phyloP scores from a whole-genome alignment of 1,140 invertebrate genomes.

The Pomacea maculata region DNA sequence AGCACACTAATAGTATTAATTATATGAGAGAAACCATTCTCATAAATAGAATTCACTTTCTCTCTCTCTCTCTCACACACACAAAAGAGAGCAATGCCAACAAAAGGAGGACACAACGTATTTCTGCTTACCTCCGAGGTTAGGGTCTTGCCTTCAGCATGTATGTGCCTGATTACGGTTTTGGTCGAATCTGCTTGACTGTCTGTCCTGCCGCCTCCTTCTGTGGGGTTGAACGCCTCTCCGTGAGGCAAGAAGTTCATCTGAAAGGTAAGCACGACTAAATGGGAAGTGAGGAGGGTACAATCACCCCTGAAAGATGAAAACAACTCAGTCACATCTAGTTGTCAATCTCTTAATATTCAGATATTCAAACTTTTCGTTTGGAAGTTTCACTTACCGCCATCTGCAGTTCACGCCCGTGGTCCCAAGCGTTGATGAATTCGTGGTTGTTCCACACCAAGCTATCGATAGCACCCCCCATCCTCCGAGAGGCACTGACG shows the following conservation, averaged over 20 bases:
- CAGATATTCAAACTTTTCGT: no score
- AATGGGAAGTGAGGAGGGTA: background rate
- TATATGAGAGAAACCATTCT: background rate
- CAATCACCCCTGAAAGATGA: no score
- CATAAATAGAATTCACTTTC: background rate
- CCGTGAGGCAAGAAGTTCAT: conserved; percentile 18
- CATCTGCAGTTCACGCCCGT: conserved; percentile 39
- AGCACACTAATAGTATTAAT: background rate
- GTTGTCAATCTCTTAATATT: no score
- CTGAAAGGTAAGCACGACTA: background rate
- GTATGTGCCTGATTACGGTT: conserved; percentile 24
- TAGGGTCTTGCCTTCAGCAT: conserved; percentile 18
- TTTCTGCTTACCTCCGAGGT: conserved; percentile 22
- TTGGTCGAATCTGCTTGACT: conserved; percentile 12
- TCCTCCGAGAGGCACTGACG: conserved; percentile 33
- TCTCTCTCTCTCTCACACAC: background rate
- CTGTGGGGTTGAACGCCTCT: conserved; percentile 43
- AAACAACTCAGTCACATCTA: no score
- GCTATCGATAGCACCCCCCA: conserved; percentile 41
- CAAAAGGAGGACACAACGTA: background rate
- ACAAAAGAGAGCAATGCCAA: background rate
- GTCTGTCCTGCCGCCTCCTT: conserved; percentile 37
- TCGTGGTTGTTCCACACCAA: conserved; percentile 41
- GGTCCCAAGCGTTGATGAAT: conserved; percentile 39
- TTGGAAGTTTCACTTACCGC: background rate